phyloP scores from a whole-genome alignment of 2,113 vertebrate species.

The Calypte anna region DNA sequence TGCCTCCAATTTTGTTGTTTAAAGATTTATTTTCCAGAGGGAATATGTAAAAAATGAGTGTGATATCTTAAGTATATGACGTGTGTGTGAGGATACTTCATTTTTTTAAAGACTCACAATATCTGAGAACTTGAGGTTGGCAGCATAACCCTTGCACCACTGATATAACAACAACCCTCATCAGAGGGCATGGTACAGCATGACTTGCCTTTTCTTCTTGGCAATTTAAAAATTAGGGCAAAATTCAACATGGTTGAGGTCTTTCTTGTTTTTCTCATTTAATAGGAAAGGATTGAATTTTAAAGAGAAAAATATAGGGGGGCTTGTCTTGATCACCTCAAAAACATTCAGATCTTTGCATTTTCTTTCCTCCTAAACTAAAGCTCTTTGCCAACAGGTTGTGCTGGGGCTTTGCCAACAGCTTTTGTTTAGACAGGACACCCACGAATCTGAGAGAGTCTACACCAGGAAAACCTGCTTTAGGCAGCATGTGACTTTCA shows the following conservation, averaged over 20 bases:
- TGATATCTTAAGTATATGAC: background rate
- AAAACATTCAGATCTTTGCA: background rate
- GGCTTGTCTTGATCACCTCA: background rate
- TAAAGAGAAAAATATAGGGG: background rate
- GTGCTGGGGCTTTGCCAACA: background rate
- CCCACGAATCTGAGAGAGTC: background rate
- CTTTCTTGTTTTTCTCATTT: fast-evolving
- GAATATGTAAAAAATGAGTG: background rate
- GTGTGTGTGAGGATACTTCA: background rate
- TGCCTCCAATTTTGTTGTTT: background rate
- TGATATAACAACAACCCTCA: background rate
- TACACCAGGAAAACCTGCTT: background rate
- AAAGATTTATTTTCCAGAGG: background rate
- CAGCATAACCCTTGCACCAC: background rate
- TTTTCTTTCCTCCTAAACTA: background rate
- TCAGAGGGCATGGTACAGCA: background rate
- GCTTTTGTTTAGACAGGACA: background rate
- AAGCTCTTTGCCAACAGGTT: background rate
- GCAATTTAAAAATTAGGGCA: background rate
- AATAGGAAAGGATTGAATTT: background rate
- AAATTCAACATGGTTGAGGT: background rate
- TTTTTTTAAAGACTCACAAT: background rate
- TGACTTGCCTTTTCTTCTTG: background rate
- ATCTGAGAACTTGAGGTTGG: background rate
- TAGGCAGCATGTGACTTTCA: background rate